These are phyloP conservation scores for Ceratotherium simum DNA, from an alignment of 2,113 vertebrate genomes.

Conservation along the genomic window DNA sequence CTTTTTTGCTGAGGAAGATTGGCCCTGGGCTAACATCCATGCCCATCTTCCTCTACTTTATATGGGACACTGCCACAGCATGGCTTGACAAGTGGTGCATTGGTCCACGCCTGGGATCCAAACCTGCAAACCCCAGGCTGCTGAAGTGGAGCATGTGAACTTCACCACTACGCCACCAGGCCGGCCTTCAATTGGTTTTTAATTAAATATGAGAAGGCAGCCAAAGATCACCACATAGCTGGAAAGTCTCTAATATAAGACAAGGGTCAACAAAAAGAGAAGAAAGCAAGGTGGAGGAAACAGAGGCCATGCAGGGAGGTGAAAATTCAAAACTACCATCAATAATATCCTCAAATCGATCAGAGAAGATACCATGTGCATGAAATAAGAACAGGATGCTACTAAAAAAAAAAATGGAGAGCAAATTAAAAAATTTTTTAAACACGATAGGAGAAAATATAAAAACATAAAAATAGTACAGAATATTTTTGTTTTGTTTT, in stretches of 20 bases:
- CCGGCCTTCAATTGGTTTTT: neutral
- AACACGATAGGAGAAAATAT: neutral
- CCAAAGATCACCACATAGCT: neutral
- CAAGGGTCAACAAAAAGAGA: neutral
- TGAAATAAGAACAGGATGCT: neutral
- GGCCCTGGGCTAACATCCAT: too few species aligned
- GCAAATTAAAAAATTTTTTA: neutral
- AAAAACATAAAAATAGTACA: neutral
- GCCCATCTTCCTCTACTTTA: too few species aligned
- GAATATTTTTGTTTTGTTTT: too few species aligned
- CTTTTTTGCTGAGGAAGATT: too few species aligned
- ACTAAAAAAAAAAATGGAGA: neutral
- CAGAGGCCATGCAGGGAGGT: neutral
- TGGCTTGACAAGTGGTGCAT: too few species aligned
- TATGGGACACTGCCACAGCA: too few species aligned
- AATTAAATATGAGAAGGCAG: neutral
- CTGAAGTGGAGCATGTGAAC: too few species aligned
- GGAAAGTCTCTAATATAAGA: neutral
- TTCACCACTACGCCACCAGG: too few species aligned
- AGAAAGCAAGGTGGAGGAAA: neutral
- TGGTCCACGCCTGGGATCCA: too few species aligned
- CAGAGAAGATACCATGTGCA: neutral
- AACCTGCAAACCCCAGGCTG: too few species aligned
- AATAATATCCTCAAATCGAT: neutral
- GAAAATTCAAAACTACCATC: neutral